These are phyloP conservation scores for Atherinomorus stipes DNA, from an alignment of 2,113 vertebrate species.

Conservation along the genomic window DNA sequence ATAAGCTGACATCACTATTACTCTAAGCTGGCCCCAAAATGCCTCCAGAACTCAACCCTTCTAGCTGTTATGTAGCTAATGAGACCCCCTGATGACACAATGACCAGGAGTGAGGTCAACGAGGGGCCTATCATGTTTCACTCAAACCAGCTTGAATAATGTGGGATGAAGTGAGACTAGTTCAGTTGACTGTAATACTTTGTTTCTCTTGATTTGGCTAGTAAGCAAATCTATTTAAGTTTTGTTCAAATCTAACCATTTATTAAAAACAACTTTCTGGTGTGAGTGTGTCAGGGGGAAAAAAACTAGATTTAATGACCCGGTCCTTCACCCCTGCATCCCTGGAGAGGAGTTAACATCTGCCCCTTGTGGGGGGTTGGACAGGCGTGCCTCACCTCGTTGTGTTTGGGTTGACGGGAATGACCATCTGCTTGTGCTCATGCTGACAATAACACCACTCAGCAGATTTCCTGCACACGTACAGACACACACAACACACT, in stretches of 20 bases:
- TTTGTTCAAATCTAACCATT: not conserved
- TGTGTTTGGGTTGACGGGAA: slow-evolving; percentile 71
- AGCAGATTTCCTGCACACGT: slow-evolving; percentile 49
- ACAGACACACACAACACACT: not conserved
- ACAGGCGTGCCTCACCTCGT: slow-evolving; percentile 68
- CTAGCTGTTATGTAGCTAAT: slow-evolving; percentile 34
- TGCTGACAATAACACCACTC: slow-evolving; percentile 53
- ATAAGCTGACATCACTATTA: slow-evolving; percentile 42
- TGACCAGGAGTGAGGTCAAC: slow-evolving; percentile 23
- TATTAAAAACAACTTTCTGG: not conserved
- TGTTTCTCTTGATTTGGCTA: not conserved
- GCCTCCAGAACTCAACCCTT: slow-evolving; percentile 23
- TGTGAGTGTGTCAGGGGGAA: not conserved
- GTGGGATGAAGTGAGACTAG: not conserved
- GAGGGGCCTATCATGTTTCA: slow-evolving; percentile 5
- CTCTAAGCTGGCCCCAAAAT: slow-evolving; percentile 41
- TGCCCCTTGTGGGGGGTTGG: slow-evolving; percentile 70
- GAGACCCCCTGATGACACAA: slow-evolving; percentile 38
- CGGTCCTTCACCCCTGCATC: slow-evolving; percentile 59
- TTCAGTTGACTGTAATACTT: not conserved
- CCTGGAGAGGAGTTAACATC: slow-evolving; percentile 79
- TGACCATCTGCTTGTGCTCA: slow-evolving; percentile 74
- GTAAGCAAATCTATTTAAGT: not conserved
- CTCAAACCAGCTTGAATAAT: not conserved
- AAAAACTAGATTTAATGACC: slow-evolving; percentile 29